These are phyloP conservation scores for Pardalotus punctatus DNA, from an alignment of 2,113 vertebrate genomes.

Conservation along the genomic window DNA sequence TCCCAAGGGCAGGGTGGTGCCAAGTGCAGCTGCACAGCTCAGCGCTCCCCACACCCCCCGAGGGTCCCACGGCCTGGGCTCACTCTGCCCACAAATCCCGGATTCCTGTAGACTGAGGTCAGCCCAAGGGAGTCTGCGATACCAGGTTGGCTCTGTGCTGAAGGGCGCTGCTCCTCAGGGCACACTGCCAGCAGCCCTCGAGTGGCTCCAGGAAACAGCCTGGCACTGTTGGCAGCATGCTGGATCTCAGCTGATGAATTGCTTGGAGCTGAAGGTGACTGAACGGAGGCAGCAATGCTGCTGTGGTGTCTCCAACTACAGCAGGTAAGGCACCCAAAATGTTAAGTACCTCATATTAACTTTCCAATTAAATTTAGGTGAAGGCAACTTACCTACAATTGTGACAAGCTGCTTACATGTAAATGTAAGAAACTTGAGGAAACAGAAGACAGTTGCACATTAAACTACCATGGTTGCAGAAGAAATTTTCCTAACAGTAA, in stretches of 20 bases:
- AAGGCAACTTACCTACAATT: background rate
- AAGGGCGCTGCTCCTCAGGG: background rate
- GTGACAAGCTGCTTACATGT: background rate
- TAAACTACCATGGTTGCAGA: background rate
- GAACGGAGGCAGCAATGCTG: background rate
- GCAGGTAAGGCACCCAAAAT: background rate
- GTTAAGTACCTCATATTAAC: background rate
- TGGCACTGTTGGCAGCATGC: background rate
- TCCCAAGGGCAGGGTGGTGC: background rate
- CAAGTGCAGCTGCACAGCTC: background rate
- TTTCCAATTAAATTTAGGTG: background rate
- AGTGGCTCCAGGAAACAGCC: background rate
- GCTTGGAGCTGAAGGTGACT: background rate
- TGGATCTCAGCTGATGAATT: background rate
- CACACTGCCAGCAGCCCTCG: background rate
- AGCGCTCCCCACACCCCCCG: rapidly evolving
- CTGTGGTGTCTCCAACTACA: background rate
- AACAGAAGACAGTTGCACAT: background rate
- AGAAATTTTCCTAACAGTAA: background rate
- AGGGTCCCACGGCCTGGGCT: too few species aligned
- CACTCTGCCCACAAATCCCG: background rate
- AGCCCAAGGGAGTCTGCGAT: background rate
- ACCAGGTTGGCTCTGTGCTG: background rate
- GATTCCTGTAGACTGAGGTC: background rate
- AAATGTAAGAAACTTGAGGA: background rate